These are phyloP conservation scores for Drosophila mercatorum DNA, from an alignment of 2,888 invertebrate species.

Conservation along the genomic window DNA sequence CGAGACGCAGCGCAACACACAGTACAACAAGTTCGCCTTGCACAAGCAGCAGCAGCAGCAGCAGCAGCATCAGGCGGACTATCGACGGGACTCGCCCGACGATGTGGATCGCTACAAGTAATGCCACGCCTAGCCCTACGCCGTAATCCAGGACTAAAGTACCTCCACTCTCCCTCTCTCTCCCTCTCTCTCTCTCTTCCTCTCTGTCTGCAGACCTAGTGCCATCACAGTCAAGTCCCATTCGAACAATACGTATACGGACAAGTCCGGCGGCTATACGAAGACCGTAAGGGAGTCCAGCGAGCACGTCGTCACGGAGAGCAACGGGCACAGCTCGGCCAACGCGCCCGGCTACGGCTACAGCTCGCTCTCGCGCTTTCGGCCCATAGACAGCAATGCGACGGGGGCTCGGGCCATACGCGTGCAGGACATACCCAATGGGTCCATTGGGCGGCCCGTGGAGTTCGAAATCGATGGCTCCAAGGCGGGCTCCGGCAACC, in stretches of 20 bases:
- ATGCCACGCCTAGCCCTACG: neutral
- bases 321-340: conserved; percentile 65
- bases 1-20: conserved; percentile 87
- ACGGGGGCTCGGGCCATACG: conserved; percentile 93
- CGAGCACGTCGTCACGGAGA: conserved; percentile 84
- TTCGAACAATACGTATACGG: conserved; percentile 82
- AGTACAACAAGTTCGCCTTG: conserved; percentile 86
- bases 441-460: conserved; percentile 94
- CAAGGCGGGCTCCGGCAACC: conserved; percentile 97
- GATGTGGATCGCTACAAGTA: conserved; percentile 81
- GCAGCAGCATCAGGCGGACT: conserved; percentile 73
- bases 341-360: conserved; percentile 69
- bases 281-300: conserved; percentile 84
- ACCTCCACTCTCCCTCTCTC: neutral
- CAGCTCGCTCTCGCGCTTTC: conserved; percentile 82
- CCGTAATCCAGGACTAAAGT: neutral
- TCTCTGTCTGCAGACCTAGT: conserved; percentile 75
- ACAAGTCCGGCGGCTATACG: conserved; percentile 83
- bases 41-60: conserved; percentile 81
- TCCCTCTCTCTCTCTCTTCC: neutral
- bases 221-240: conserved; percentile 84
- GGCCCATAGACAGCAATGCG: conserved; percentile 86
- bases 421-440: conserved; percentile 94
- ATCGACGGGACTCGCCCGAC: conserved; percentile 81
- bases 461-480: conserved; percentile 99